Evolutionary conservation across 2,888 invertebrate genomes (phyloP).

Genomic region (Phyllotreta striolata): DNA sequence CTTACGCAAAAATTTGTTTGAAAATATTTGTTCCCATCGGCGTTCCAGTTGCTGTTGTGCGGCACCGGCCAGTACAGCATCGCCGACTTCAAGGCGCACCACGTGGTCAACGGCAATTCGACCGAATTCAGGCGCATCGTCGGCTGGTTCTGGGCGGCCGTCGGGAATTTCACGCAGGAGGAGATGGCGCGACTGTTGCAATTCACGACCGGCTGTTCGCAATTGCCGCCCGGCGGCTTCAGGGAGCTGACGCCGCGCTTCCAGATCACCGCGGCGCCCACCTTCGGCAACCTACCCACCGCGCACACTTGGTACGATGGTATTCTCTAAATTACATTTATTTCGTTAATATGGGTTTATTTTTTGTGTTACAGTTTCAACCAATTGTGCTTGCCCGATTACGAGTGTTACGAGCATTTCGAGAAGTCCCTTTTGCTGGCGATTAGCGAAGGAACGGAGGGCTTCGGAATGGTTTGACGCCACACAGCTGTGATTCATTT

Average conservation of each 20-base stretch:
- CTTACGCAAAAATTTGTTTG: constrained; percentile 28
- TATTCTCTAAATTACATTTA: background rate
- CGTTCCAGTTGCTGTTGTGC: constrained; percentile 82
- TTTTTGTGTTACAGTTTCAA: constrained; percentile 77
- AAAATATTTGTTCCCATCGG: constrained; percentile 51
- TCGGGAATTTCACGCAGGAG: constrained; percentile 87
- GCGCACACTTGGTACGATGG: constrained; percentile 88
- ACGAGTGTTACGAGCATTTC: constrained; percentile 92
- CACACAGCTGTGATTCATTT: constrained; percentile 36
- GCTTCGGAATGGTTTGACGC: constrained; percentile 81
- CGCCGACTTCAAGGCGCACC: constrained; percentile 88
- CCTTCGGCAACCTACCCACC: constrained; percentile 89
- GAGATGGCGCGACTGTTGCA: constrained; percentile 93
- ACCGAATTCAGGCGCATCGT: constrained; percentile 85
- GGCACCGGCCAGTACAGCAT: constrained; percentile 93
- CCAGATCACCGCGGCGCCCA: constrained; percentile 90
- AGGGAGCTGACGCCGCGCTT: constrained; percentile 89
- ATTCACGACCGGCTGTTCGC: constrained; percentile 92
- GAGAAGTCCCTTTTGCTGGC: constrained; percentile 89
- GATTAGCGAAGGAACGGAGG: constrained; percentile 95
- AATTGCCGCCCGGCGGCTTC: constrained; percentile 91
- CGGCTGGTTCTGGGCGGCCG: constrained; percentile 91
- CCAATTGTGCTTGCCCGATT: constrained; percentile 94
- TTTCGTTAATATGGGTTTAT: constrained; percentile 1
- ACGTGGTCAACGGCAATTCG: constrained; percentile 82